Evolutionary conservation across 2,113 vertebrate genomes (phyloP).

Genomic region (Myotis brandtii): DNA sequence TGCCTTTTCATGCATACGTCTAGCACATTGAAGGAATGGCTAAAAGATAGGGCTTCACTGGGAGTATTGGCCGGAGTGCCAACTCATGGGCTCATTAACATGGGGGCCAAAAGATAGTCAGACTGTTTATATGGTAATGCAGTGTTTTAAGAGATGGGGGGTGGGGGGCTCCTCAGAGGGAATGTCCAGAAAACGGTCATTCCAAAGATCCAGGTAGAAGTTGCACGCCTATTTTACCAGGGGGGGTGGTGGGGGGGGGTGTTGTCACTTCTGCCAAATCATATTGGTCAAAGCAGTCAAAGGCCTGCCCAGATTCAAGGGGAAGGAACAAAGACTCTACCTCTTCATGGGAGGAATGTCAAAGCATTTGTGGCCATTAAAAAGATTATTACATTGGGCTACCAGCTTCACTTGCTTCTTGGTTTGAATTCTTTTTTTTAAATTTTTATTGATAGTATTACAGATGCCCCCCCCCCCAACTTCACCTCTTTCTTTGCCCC

Average conservation of each 20-base stretch:
- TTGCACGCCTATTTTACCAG: neutral
- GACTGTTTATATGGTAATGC: neutral
- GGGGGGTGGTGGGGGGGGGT: neutral
- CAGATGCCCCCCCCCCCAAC: no score
- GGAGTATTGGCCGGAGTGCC: neutral
- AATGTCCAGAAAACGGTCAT: neutral
- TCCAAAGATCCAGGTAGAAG: neutral
- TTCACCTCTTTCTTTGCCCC: no score
- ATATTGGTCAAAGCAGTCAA: neutral
- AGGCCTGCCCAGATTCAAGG: neutral
- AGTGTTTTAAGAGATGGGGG: neutral
- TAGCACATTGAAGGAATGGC: neutral
- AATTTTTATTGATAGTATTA: no score
- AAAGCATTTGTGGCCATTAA: neutral
- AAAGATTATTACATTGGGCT: neutral
- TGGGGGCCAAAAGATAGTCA: neutral
- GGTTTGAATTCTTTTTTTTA: neutral
- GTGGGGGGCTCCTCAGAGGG: neutral
- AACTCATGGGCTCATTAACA: neutral
- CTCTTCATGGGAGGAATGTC: neutral
- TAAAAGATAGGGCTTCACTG: neutral
- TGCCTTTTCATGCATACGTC: neutral
- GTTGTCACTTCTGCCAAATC: neutral
- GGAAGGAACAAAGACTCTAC: neutral
- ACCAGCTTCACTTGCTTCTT: neutral